Percentiles rank a stretch among this genome's conserved stretches.
These are phyloP conservation scores for Drosophila niveifrons DNA, from an alignment of 2,888 invertebrate genomes.

Conservation along the genomic window DNA sequence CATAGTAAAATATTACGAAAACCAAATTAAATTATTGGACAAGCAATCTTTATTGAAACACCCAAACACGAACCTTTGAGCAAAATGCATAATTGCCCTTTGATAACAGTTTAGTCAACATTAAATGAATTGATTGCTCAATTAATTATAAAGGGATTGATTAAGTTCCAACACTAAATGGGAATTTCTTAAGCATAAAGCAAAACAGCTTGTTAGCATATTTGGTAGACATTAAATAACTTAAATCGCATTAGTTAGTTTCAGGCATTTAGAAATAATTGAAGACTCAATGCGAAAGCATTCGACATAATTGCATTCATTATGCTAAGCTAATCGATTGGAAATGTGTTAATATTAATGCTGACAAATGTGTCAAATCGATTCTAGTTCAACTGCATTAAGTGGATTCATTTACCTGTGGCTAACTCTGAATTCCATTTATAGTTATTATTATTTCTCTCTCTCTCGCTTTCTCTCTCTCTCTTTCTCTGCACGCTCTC, in stretches of 20 bases:
- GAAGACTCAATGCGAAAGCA: neutral
- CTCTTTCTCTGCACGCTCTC: neutral
- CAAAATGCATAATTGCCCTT: neutral
- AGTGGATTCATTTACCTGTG: neutral
- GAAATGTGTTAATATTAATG: neutral
- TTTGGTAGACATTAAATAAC: neutral
- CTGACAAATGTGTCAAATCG: neutral
- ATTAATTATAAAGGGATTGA: conserved; percentile 3
- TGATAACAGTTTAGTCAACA: neutral
- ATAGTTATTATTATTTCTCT: neutral
- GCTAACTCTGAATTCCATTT: neutral
- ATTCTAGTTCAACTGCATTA: conserved; percentile 2
- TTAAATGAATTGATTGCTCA: conserved; percentile 1
- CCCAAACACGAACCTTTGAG: neutral
- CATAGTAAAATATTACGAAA: neutral
- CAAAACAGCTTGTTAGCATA: neutral
- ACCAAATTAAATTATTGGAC: neutral
- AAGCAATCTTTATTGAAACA: neutral
- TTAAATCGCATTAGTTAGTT: neutral
- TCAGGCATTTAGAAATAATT: neutral
- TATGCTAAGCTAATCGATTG: conserved; percentile 5
- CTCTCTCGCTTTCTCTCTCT: no score
- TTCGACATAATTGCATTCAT: neutral
- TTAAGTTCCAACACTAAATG: conserved; percentile 2
- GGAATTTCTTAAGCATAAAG: conserved; percentile 1